Conservation (phyloP, 2,888 invertebrate genomes). For the Scaptomyza parva region DNA sequence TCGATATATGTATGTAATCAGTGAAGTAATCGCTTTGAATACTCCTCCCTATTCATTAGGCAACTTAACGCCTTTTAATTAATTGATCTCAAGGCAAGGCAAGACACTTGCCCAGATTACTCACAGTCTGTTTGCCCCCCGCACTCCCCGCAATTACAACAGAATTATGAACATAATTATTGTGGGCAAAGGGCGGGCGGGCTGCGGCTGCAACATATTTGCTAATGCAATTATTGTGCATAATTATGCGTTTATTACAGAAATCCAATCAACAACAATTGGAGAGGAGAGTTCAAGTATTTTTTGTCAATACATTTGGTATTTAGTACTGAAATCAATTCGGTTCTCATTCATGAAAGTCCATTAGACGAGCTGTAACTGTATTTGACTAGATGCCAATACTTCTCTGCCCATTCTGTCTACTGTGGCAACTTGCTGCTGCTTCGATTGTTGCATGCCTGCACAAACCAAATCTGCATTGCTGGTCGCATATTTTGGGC, state of each 20-base stretch:
- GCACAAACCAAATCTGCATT: constrained; percentile 19
- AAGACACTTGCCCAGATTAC: background rate
- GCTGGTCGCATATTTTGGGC: constrained; percentile 48
- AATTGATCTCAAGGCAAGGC: constrained; percentile 51
- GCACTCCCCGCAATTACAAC: constrained; percentile 32
- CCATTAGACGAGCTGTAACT: background rate
- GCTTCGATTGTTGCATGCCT: background rate
- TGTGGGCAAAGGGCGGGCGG: constrained; percentile 2
- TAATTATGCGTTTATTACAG: constrained; percentile 72
- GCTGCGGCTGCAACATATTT: constrained; percentile 53
- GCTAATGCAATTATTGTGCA: constrained; percentile 73
- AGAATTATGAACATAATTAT: constrained; percentile 57
- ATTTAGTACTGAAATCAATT: constrained; percentile 17
- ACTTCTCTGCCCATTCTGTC: background rate
- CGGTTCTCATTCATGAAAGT: constrained; percentile 12
- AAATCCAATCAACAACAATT: constrained; percentile 54
- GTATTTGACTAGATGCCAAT: constrained; percentile 1
- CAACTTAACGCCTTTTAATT: constrained; percentile 70
- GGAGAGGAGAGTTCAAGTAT: background rate
- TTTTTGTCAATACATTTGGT: constrained; percentile 13
- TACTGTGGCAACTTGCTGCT: background rate
- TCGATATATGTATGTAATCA: background rate
- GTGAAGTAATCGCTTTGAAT: background rate
- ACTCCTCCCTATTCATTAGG: constrained; percentile 58
- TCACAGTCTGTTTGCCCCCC: background rate